phyloP scores from a whole-genome alignment of 92 coral and sea anemone genomes.

The Umimayanthus kanabou region DNA sequence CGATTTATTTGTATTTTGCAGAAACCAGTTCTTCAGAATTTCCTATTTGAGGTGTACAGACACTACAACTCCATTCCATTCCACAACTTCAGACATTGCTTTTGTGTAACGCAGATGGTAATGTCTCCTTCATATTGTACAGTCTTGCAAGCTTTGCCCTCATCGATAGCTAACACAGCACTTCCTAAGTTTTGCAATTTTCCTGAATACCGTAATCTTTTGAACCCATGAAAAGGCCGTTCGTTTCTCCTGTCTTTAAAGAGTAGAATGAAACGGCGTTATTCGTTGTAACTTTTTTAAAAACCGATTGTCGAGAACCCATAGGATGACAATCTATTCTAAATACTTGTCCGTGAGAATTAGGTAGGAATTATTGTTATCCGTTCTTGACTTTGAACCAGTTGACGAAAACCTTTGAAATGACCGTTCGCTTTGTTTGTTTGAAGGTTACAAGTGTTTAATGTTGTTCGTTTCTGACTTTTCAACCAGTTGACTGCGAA shows the following conservation, averaged over 20 bases:
- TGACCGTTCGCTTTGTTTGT: too few species aligned
- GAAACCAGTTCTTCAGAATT: constrained; percentile 79
- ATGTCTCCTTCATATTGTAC: constrained; percentile 18
- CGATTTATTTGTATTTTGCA: constrained; percentile 22
- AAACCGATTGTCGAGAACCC: neutral
- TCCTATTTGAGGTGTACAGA: constrained; percentile 77
- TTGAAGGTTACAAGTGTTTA: too few species aligned
- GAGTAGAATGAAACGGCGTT: neutral
- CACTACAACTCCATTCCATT: constrained; percentile 87
- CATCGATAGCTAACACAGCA: neutral
- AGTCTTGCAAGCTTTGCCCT: neutral
- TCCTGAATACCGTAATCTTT: too few species aligned
- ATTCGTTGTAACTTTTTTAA: neutral
- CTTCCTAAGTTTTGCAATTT: too few species aligned
- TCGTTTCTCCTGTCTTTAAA: neutral
- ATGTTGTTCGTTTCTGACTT: too few species aligned
- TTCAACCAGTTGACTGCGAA: too few species aligned
- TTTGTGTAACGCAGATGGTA: constrained; percentile 93
- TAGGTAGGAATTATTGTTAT: too few species aligned
- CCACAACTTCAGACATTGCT: constrained; percentile 89
- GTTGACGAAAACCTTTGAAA: too few species aligned
- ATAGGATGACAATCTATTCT: neutral
- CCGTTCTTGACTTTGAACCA: too few species aligned
- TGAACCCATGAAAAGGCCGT: too few species aligned
- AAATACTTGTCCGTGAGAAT: too few species aligned